Percentiles rank a stretch among this genome's conserved stretches.
Evolutionary conservation across 1,140 invertebrate species (phyloP).

Genomic region (Pseudomyrmex dendroicus): DNA sequence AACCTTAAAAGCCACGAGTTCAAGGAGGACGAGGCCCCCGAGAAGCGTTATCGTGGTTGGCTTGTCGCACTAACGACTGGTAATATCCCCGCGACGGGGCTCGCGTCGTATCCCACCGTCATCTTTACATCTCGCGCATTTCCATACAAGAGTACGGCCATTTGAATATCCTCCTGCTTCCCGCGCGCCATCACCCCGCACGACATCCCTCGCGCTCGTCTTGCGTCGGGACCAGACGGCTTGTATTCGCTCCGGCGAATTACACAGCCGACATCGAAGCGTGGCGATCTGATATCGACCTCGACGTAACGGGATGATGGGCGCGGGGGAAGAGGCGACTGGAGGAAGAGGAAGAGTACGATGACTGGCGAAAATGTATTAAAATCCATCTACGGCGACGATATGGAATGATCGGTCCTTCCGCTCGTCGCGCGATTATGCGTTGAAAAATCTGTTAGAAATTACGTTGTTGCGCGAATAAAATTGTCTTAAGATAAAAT

Average conservation of each 20-base stretch:
- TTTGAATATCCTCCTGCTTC: slow-evolving; percentile 65
- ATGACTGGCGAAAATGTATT: slow-evolving; percentile 72
- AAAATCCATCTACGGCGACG: slow-evolving; percentile 59
- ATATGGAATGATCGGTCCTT: slow-evolving; percentile 50
- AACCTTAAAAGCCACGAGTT: slow-evolving; percentile 54
- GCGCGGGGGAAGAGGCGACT: not conserved
- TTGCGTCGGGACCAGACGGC: slow-evolving; percentile 62
- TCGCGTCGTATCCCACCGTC: slow-evolving; percentile 73
- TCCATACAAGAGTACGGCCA: slow-evolving; percentile 77
- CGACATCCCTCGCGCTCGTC: slow-evolving; percentile 34
- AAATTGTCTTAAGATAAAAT: not conserved
- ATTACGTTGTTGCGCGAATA: not conserved
- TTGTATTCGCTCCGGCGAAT: slow-evolving; percentile 72
- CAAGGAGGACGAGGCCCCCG: slow-evolving; percentile 66
- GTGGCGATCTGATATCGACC: slow-evolving; percentile 72
- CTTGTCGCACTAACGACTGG: slow-evolving; percentile 76
- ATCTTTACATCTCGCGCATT: slow-evolving; percentile 76
- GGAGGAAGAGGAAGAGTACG: slow-evolving; percentile 21
- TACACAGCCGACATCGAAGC: slow-evolving; percentile 71
- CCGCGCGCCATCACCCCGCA: not conserved
- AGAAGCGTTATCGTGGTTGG: slow-evolving; percentile 44
- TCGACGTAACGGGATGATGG: slow-evolving; percentile 67
- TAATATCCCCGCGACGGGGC: slow-evolving; percentile 74
- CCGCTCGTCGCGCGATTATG: slow-evolving; percentile 33
- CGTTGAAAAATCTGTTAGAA: not conserved